Base-by-base conservation (phyloP, 1,140 invertebrate species). In the Saccostrea echinata region DNA sequence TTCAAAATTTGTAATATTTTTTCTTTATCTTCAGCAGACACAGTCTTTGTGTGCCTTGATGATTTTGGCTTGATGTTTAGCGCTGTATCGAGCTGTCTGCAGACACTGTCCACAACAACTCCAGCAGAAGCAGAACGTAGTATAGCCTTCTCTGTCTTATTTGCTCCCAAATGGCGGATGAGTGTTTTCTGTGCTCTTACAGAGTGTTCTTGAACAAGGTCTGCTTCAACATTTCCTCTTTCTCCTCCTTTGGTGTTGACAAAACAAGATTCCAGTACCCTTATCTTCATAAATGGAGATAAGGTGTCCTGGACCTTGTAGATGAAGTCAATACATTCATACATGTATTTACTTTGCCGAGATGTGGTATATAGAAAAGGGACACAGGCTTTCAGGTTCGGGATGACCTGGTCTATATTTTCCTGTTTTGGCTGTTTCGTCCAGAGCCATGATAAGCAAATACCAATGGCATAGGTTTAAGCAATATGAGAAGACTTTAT, bases 141-240 rank as follows among this genome's bases (percentile, higher is more conserved):
- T 18, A 86, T 81, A 1, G 85, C 68, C 21, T 86, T 80, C 53
- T 86, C 71, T 33, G 85, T 86, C 53, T 86, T 86, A 43, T 81
- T 86, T 0, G 85, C 71, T n/a, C 85, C 85, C 80, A 86, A 33
- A 16, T 57, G 43, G 18, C 43, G 55, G 12, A 86, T 86, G n/a
- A 81, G 53, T 9, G 43, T 43, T 52, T 86, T 86, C 51, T 51
- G 24, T 2, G 35, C 51, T 43, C 52, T 27, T 1, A 86, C 85
- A 35, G 52, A 52, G 55, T 86, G 71, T 35, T 86, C 85, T 81
- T 86, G 71, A 12, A 81, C 35, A 6, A 86, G 24, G 24, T 86
- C 85, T 3, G 43, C 24, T 33, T 76, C 85, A 18, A 81, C 76
- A 30, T 86, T 86, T 18, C 80, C 27, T 9, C 51, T 51, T 18